These are phyloP conservation scores for Gobius niger DNA, from an alignment of 2,113 vertebrate species.

Conservation along the genomic window DNA sequence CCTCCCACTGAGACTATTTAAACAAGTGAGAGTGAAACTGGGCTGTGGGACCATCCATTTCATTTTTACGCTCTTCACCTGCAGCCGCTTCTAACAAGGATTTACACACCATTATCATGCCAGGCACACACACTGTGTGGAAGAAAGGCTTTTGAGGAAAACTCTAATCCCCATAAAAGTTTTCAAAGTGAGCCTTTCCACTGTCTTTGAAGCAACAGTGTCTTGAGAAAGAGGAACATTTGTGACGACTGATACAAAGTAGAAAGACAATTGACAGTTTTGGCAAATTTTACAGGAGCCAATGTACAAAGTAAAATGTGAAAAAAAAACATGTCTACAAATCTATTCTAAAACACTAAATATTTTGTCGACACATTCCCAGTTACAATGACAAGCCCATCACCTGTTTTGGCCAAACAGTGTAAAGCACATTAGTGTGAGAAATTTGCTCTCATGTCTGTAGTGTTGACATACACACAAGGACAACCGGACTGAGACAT, in stretches of 20 bases:
- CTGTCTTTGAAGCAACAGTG: slow-evolving; percentile 3
- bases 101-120: slow-evolving; percentile 40
- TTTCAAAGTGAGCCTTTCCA: slow-evolving; percentile 16
- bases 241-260: neutral
- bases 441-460: neutral
- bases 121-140: slow-evolving; percentile 2
- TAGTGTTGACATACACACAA: neutral
- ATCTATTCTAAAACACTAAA: no score
- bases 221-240: neutral
- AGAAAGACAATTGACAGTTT: neutral
- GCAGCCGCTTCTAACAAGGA: slow-evolving; percentile 33
- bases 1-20: slow-evolving; percentile 26
- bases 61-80: slow-evolving; percentile 29
- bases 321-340: neutral
- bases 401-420: slow-evolving; percentile 27
- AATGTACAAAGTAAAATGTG: neutral
- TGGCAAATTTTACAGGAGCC: neutral
- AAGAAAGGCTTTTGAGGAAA: slow-evolving; percentile 29
- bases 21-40: slow-evolving; percentile 16
- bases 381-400: slow-evolving; percentile 13
- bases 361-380: neutral
- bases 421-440: neutral
- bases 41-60: slow-evolving; percentile 5
- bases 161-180: slow-evolving; percentile 36
- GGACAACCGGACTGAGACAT: neutral